Evolutionary conservation across 2,797 vertebrate species (phyloP), one percentile per base, ranked within the genome.

Genomic region (Sebastes ruberrimus): DNA sequence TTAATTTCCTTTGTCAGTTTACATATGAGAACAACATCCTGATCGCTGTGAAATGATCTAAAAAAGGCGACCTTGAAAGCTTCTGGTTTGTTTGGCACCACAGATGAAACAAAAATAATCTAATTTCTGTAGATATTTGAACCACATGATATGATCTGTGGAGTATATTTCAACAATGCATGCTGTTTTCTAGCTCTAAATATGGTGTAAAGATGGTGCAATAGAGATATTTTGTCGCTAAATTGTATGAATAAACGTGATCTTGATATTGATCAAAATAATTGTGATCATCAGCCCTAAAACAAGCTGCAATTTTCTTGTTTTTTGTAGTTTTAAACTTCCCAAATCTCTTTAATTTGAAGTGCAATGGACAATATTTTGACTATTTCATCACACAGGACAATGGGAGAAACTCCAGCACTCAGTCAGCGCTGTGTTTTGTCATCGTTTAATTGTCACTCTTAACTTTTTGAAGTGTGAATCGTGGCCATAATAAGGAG

Each of bases 381-480:
- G 2, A 53, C 8, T 73, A 71, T 81, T 53, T 79, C 4, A 23
- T 61, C 14, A 10, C 10, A 18, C 2, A 14, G 6, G 5, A 56
- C 13, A 9, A 22, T 38, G 11, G 25, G 2, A 18, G 25, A 59
- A 13, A 35, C 32, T 67, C 61, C 4, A 59, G 22, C 30, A 4
- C 38, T 7, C 7, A 16, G 42, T 60, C 38, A 46, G 18, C 3
- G 30, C 57, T 72, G 25, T 28, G 23, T 74, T 72, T 42, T 62
- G 62, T 16, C 46, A 4, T 63, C 8, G 4, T 78, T 76, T 73
- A 22, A 72, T 55, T 10, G 27, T 82, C 49, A 20, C 35, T 60
- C 25, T 18, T 23, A 59, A 89, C 80, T 80, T 82, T 42, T 81
- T 70, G 53, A 49, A 80, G 32, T 76, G 57, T 71, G 55, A 32